A percentile compares a stretch with the other conserved stretches of the same genome.
phyloP scores from a whole-genome alignment of 2,888 invertebrate genomes.

The Tromatobia lineatoria region DNA sequence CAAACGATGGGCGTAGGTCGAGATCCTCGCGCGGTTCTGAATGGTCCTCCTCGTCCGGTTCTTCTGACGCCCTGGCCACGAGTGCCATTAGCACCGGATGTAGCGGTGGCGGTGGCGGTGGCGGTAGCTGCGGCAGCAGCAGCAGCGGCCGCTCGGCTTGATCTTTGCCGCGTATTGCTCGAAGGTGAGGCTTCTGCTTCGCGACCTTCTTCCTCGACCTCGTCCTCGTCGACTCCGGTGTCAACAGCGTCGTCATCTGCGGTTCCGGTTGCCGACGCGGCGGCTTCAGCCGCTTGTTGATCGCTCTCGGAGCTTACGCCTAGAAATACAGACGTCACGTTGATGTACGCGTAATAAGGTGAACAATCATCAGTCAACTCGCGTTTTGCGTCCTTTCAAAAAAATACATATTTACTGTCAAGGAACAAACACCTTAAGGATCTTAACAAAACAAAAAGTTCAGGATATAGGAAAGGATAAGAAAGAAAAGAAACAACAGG shows the following conservation, averaged over 20 bases:
- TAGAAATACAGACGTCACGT: constrained; percentile 64
- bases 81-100: constrained; percentile 71
- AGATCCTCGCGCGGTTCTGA: constrained; percentile 82
- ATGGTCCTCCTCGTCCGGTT: constrained; percentile 81
- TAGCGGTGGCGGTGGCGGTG: constrained; percentile 76
- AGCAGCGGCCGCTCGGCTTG: constrained; percentile 79
- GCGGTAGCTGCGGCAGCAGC: constrained; percentile 80
- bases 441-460: background rate
- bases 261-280: constrained; percentile 74
- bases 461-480: background rate
- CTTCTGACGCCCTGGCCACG: constrained; percentile 80
- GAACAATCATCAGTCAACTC: background rate
- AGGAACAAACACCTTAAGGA: background rate
- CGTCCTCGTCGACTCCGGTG: constrained; percentile 81
- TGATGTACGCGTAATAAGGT: background rate
- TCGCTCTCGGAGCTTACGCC: constrained; percentile 89
- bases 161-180: constrained; percentile 86
- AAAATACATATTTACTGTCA: background rate
- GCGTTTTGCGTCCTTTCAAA: background rate
- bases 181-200: constrained; percentile 93
- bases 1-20: constrained; percentile 89
- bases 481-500: background rate
- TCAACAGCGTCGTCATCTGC: constrained; percentile 79
- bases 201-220: constrained; percentile 90
- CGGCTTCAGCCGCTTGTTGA: constrained; percentile 85